Base-by-base conservation (phyloP, 2,888 invertebrate genomes). In the Leptogaster cylindrica region DNA sequence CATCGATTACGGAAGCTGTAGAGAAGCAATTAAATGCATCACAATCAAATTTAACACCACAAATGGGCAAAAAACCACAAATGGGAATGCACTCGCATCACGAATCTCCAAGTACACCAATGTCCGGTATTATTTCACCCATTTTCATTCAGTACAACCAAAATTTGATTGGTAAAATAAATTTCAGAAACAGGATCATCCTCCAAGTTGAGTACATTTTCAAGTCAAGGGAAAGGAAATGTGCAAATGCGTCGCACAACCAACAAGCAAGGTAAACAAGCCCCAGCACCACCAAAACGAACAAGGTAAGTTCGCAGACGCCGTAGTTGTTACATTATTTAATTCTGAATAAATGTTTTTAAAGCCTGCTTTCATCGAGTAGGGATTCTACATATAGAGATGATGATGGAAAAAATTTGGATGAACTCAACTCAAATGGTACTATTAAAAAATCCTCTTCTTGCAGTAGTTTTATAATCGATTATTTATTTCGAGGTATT, bases 211-310 rank as follows among this genome's bases (percentile, higher is more conserved):
- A 86, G 86, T 73, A 88, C 88, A 20, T 89, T 88, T 78, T 85
- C 86, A 74, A 79, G 83, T 50, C 84, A 84, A 71, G 84, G 84
- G 72, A 88, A 86, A 74, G 85, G 85, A 72, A 84, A 86, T 74
- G 93, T 94, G 58, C 93, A 93, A 83, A 87, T 94, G 88, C 86
- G 93, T 70, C 85, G 93, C 73, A 89, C 92, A 61, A 93, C 92
- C 69, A 93, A 93, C 80, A 88, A 93, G 73, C 91, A 92, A 77
- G 95, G 95, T 73, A 95, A 95, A 81, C 93, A 93, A 77, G 95
- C 96, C 25, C 97, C 97, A 46, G 92, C 95, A 16, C 97, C 97
- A 69, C 97, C 97, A 28, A 95, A 96, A 81, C 86, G 97, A 74
- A 97, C 97, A 72, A 94, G 93, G 93, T 93, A 83, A 39, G 67